Evolutionary conservation across 2,888 invertebrate genomes (phyloP), one percentile per base, ranked within the genome.

Genomic region (Meghimatium bilineatum): DNA sequence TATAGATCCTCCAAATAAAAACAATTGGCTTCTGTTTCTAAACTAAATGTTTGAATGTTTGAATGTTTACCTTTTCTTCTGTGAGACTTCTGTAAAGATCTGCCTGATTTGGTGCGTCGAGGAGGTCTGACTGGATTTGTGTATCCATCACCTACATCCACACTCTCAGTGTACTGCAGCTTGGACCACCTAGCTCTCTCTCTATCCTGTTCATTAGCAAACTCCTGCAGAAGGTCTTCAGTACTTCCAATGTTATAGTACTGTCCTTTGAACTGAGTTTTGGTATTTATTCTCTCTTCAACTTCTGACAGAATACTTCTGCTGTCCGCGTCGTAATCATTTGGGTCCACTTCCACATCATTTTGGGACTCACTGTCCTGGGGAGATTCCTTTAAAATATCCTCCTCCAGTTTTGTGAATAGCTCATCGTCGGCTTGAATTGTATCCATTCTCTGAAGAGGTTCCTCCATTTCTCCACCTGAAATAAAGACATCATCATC

Each of bases 181-280:
- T 72, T 52, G 23, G 52, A 71, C 66, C 44, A 60, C 32, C n/a
- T 78, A 6, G 78, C 69, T 74, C 34, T 44, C 2, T 79, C 74
- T 32, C 60, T 66, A 32, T 52, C 83, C 3, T 56, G 26, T 26
- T 83, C 83, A 60, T 52, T 67, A 0, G 69, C 78, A 32, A 83
- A 79, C 72, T 83, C 83, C 56, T 79, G 79, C 8, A 83, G 52
- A 8, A 83, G 67, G n/a, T 83, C 83, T 60, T 83, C 83, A 14
- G 83, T 83, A 32, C 83, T 83, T 44, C 83, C 83, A 52, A 83
- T 83, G 52, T 83, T 83, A 49, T 83, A 83, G 26, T 79, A 83
- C n/a, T 66, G 79, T 1, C 83, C 83, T 66, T 79, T 83, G 36
- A 83, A 83, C 56, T 83, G 72, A 8, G 79, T 44, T 38, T 83